These are phyloP conservation scores for Paramormyrops hopkinsi DNA, from an alignment of 2,797 vertebrate species.

Conservation along the genomic window DNA sequence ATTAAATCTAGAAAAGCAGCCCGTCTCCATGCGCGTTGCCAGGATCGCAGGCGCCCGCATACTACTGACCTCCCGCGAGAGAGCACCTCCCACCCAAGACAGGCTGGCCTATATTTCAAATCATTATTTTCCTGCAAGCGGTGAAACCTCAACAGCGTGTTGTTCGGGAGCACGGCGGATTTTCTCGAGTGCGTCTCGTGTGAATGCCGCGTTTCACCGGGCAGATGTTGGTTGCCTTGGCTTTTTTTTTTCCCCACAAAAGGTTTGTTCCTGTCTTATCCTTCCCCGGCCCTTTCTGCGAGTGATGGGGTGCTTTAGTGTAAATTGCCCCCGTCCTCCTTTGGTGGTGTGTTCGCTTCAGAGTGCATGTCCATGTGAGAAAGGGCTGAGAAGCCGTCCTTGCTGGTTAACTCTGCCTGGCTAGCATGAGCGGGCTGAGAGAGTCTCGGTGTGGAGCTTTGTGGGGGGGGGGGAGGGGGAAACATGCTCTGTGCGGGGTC, in stretches of 20 bases:
- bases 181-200: not conserved
- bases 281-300: not conserved
- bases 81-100: conserved; percentile 31
- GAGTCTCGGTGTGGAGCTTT: not conserved
- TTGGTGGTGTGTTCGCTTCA: not conserved
- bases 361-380: not conserved
- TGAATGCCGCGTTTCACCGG: not conserved
- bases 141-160: conserved; percentile 13
- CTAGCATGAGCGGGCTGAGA: not conserved
- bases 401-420: not conserved
- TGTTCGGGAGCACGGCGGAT: conserved; percentile 15
- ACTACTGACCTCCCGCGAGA: conserved; percentile 21
- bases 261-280: not conserved
- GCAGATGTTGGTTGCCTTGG: not conserved
- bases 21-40: not conserved
- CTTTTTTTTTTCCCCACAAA: not conserved
- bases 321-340: not conserved
- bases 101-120: conserved; percentile 40
- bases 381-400: not conserved
- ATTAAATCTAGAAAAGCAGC: not conserved
- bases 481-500: not conserved
- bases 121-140: conserved; percentile 31
- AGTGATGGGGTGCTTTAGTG: not conserved
- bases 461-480: not conserved
- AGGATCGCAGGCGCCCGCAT: not conserved